phyloP scores from a whole-genome alignment of 1,140 invertebrate genomes.

The Cylas formicarius region DNA sequence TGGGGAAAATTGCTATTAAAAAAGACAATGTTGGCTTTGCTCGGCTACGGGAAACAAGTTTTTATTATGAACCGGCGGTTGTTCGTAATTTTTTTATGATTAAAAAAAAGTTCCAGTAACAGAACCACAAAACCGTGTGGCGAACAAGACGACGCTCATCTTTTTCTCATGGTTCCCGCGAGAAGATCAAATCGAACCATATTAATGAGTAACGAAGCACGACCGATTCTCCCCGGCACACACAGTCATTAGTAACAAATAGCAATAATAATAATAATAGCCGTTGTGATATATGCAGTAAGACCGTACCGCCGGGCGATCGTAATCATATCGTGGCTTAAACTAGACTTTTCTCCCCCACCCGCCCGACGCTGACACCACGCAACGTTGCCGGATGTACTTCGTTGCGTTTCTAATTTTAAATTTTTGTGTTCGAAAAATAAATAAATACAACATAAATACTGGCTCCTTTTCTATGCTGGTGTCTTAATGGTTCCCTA shows the following conservation, averaged over 20 bases:
- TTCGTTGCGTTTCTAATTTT: neutral
- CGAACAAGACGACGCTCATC: constrained; percentile 16
- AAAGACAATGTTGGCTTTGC: too few species aligned
- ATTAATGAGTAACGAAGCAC: constrained; percentile 43
- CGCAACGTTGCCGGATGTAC: neutral
- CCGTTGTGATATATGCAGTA: constrained; percentile 41
- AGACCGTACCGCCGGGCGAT: constrained; percentile 33
- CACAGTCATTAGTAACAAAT: constrained; percentile 44
- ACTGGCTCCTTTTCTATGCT: too few species aligned
- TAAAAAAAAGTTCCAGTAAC: neutral
- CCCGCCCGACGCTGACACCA: too few species aligned
- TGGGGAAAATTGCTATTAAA: too few species aligned
- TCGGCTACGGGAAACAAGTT: too few species aligned
- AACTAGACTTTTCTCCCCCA: constrained; percentile 19
- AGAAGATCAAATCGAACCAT: constrained; percentile 40
- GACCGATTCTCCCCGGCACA: constrained; percentile 41
- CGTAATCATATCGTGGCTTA: constrained; percentile 34
- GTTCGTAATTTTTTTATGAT: too few species aligned
- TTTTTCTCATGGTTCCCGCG: constrained; percentile 35
- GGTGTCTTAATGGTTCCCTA: too few species aligned
- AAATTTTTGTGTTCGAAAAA: too few species aligned
- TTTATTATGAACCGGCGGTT: too few species aligned
- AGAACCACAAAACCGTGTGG: neutral
- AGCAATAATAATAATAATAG: constrained; percentile 43
- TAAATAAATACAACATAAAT: too few species aligned